Base-by-base conservation (phyloP, 2,888 invertebrate species). In the Sarcophaga subvicina region DNA sequence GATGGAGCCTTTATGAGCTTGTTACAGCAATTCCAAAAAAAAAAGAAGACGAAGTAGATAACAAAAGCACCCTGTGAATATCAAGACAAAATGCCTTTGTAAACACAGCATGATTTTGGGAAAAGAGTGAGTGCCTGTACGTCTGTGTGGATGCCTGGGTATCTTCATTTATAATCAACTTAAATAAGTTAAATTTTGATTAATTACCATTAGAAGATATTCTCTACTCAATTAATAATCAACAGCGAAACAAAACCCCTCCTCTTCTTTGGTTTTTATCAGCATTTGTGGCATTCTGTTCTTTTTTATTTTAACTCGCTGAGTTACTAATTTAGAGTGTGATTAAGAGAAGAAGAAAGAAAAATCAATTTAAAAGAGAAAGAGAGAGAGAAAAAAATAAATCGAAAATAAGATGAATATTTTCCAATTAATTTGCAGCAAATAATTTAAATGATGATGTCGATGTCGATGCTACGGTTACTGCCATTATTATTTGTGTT, bases 381-480 rank as follows among this genome's bases (percentile, higher is more conserved):
- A 70, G 2, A 25, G 4, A 5, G 54, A 25, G 0, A 10, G 0
- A 8, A 64, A 64, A 75, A 80, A 59, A 73, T 17, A 45, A 49
- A 47, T 47, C 2, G 10, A 20, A 20, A 71, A 78, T n/a, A 75
- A 80, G 87, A 84, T 84, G 83, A 45, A 87, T 87, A 81, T 81
- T 76, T 80, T 76, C 78, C 78, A 84, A 81, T 87, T 81, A 87
- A 84, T 81, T 84, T 83, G 69, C 78, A 83, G 75, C 47, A 78
- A 69, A 75, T 69, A 64, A 83, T 67, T 70, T 72, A 60, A 70
- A 75, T 70, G 64, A 72, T 71, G 77, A 17, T 78, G 76, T 17
- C 64, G 59, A 22, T 22, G 62, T 45, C 6, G 66, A 25, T 25
- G 66, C n/a, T 47, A 54, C 54, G 54, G 54, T 54, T 54, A 54